phyloP scores from a whole-genome alignment of 2,888 invertebrate species.

The Toxonevra muliebris region DNA sequence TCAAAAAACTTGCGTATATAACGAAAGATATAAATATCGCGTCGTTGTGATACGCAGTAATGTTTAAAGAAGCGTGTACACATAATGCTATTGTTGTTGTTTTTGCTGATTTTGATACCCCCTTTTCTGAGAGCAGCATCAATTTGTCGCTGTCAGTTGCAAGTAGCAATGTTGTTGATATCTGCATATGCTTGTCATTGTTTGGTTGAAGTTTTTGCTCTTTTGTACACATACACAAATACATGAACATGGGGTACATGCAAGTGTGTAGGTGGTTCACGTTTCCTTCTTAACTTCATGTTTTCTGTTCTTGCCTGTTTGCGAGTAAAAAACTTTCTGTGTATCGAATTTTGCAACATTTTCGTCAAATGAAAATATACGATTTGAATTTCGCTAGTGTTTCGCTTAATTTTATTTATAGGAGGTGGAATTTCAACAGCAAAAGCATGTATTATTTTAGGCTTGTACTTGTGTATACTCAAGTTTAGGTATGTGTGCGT shows the following conservation, averaged over 20 bases:
- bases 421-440: no score
- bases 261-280: no score
- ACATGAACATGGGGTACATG: neutral
- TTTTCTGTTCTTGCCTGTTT: neutral
- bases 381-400: no score
- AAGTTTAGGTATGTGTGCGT: no score
- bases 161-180: conserved; percentile 1
- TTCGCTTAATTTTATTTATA: no score
- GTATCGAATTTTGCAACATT: no score
- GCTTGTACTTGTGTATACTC: no score
- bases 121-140: conserved; percentile 13
- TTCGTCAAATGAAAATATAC: no score
- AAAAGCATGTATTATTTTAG: no score
- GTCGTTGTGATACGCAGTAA: no score
- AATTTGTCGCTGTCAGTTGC: conserved; percentile 29
- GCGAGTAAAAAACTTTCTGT: neutral
- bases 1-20: no score
- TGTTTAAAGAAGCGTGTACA: neutral
- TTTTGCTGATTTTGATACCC: conserved; percentile 10
- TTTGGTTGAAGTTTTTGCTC: neutral
- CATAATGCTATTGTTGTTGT: neutral
- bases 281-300: neutral
- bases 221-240: neutral
- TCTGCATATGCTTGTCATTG: neutral
- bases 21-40: no score